Base-by-base conservation (phyloP, 2,888 invertebrate species). In the Monochamus alternatus region DNA sequence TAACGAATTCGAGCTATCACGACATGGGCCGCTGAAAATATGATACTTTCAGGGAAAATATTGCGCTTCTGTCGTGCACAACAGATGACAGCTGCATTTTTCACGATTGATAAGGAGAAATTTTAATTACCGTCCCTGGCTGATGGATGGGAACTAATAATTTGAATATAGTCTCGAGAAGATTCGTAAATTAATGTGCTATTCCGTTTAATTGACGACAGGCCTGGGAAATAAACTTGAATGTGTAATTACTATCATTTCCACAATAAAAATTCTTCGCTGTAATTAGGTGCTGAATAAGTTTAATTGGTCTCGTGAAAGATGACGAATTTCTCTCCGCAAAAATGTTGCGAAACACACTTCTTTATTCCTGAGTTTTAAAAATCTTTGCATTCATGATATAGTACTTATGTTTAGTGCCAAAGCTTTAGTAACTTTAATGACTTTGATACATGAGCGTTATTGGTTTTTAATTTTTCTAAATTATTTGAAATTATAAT, bases 91-190 rank as follows among this genome's bases (percentile, higher is more conserved):
- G 47, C 47, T 65, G 64, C 51, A 51, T 65, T 65, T 44, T 47
- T 30, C 8, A 8, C n/a, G 64, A 65, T 62, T 32, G 60, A 44
- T n/a, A 47, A 47, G 43, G 14, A 60, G 51, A 69, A 58, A 69
- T 68, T 51, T 62, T 60, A 69, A 69, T 69, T 69, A 59, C 60
- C 10, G 69, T 43, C 60, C n/a, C 58, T 22, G 47, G 31, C 44
- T 60, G 69, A 69, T 62, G 60, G 69, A 69, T 62, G 60, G 30
- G 47, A 69, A 69, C 60, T 69, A 31, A 60, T 47, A 69, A 69
- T 69, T 69, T 69, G 69, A 69, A 69, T 69, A 60, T 10, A 22
- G 31, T 51, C 51, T 8, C 60, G 47, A 69, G 60, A 60, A 60
- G 47, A 60, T 60, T 59, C 51, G 31, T 60, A 69, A 60, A 69